Evolutionary conservation across 1,140 invertebrate species (phyloP).

Genomic region (Conus ventricosus): DNA sequence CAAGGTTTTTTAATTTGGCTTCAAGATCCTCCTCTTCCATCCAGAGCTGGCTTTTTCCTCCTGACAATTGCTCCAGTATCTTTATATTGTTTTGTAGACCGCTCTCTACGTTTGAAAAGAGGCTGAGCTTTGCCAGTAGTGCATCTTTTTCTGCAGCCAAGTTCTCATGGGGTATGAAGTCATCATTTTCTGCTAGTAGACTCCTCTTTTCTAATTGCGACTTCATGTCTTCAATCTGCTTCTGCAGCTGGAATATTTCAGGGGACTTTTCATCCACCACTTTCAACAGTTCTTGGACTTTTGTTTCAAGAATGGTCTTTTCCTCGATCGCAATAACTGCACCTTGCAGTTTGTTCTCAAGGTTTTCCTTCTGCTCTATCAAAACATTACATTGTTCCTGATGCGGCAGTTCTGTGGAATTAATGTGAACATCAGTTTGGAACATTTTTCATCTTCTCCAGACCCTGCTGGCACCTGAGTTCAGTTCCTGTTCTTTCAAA

Average conservation of each 20-base stretch:
- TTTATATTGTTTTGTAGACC: slow-evolving; percentile 10
- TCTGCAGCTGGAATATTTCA: background rate
- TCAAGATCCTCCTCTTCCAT: background rate
- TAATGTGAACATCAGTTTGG: background rate
- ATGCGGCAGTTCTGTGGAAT: background rate
- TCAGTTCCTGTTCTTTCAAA: background rate
- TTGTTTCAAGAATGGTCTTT: slow-evolving; percentile 18
- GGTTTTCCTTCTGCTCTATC: background rate
- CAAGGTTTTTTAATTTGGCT: background rate
- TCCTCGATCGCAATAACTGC: slow-evolving; percentile 20
- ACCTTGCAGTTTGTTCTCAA: slow-evolving; percentile 17
- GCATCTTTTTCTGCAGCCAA: background rate
- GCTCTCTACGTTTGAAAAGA: background rate
- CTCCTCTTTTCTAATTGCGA: background rate
- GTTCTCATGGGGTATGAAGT: background rate
- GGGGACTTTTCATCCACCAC: slow-evolving; percentile 14
- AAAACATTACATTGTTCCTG: background rate
- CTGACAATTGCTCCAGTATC: background rate
- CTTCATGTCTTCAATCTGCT: background rate
- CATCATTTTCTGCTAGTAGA: background rate
- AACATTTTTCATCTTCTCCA: background rate
- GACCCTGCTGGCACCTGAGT: background rate
- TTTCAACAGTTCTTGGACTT: slow-evolving; percentile 20
- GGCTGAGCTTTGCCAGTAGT: background rate
- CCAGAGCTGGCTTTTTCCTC: slow-evolving; percentile 13